Conservation (phyloP, 2,888 invertebrate genomes). For the Drosophila kuntzei region DNA sequence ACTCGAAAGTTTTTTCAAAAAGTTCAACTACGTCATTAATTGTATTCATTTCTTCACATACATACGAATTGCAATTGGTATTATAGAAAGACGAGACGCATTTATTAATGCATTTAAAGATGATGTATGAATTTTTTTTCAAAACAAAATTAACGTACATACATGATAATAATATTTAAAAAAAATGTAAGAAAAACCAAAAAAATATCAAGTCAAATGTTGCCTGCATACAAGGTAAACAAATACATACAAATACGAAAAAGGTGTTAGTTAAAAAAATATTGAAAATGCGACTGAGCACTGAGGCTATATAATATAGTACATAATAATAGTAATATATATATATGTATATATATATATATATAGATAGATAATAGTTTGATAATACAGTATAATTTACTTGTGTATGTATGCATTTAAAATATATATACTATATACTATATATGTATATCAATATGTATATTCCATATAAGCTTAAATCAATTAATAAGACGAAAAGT, state of each 20-base stretch:
- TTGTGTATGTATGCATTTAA: constrained; percentile 43
- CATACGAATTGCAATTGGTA: constrained; percentile 28
- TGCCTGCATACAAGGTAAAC: constrained; percentile 54
- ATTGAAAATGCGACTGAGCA: constrained; percentile 28
- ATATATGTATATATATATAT: constrained; percentile 37
- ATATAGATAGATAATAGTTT: constrained; percentile 46
- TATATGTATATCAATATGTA: constrained; percentile 25
- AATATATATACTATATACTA: constrained; percentile 31
- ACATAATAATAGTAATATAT: constrained; percentile 58
- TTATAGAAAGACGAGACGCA: constrained; percentile 24
- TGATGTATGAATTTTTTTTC: constrained; percentile 3
- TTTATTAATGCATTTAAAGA: constrained; percentile 23
- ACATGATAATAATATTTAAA: constrained; percentile 26
- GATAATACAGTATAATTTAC: constrained; percentile 38
- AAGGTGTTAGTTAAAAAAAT: constrained; percentile 27
- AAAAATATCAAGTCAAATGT: constrained; percentile 21
- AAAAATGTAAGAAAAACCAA: background rate
- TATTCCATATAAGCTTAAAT: constrained; percentile 50
- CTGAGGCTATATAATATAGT: constrained; percentile 31
- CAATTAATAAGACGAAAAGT: constrained; percentile 51
- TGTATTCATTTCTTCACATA: constrained; percentile 26
- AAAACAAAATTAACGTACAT: constrained; percentile 24
- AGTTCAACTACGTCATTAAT: constrained; percentile 43
- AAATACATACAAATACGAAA: constrained; percentile 25
- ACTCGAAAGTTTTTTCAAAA: constrained; percentile 41